Base-by-base conservation (phyloP, 2,888 invertebrate species). In the Yponomeuta malinellus region DNA sequence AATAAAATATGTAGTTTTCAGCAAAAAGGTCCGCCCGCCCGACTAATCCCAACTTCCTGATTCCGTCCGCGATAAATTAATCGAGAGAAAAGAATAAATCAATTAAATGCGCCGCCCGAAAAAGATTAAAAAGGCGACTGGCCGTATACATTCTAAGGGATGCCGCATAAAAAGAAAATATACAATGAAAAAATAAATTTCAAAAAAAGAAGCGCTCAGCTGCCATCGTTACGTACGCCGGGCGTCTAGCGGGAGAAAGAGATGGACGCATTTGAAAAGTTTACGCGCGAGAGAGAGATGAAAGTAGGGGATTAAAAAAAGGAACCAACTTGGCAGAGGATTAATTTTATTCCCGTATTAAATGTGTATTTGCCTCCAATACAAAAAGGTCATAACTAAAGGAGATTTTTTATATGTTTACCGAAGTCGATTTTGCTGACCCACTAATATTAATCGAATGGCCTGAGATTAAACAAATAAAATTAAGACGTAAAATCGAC, bases 101-200 rank as follows among this genome's bases (percentile, higher is more conserved):
- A 33, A 70, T 70, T 70, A 70, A 70, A 64, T 70, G 70, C 8
- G 23, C 64, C 31, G 12, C 70, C 69, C 75, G 74, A 75, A 81
- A 83, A 81, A 85, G 86, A 86, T 87, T 87, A 87, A 88, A 88
- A 89, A 89, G 83, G 80, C 83, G 83, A 87, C 87, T 87, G 86
- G 83, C 87, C 86, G 79, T 78, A 83, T 83, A 85, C 85, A 83
- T 82, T 85, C 79, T 85, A 84, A 85, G 87, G 87, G 88, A 84
- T 82, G 84, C 81, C 85, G 15, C 84, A 83, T 86, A 86, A 86
- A 84, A 84, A 86, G 83, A 79, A 78, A 81, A 82, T 78, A 82
- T 82, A 84, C 81, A 85, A 82, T 77, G 78, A 80, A 83, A 83
- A 81, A 84, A 81, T 79, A 81, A 79, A 79, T 78, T 81, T 82